A percentile compares a stretch with the other conserved stretches of the same genome.
Evolutionary conservation across 2,888 invertebrate genomes (phyloP).

Genomic region (Macrophya annulata): DNA sequence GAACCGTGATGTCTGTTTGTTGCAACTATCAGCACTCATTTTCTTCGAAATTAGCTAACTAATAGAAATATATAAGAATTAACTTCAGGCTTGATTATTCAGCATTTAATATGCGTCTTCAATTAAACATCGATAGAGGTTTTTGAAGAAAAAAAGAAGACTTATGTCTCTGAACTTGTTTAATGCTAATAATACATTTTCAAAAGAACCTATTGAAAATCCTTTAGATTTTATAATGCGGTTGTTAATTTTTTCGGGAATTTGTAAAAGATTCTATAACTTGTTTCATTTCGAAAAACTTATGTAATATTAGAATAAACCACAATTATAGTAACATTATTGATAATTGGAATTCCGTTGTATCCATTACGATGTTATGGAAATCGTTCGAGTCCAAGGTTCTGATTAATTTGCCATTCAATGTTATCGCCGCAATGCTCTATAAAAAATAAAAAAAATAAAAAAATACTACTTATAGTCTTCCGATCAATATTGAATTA

Average conservation of each 20-base stretch:
- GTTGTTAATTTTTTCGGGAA: not conserved
- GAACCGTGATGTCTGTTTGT: not conserved
- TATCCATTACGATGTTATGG: slow-evolving; percentile 28
- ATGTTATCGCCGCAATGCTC: not conserved
- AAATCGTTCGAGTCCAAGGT: slow-evolving; percentile 41
- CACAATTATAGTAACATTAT: not conserved
- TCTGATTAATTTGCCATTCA: not conserved
- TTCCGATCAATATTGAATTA: not conserved
- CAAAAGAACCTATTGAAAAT: not conserved
- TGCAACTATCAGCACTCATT: not conserved
- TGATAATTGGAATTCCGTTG: not conserved
- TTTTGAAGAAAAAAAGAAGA: not conserved
- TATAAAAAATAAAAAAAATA: not conserved
- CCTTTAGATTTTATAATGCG: not conserved
- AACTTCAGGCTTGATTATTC: not conserved
- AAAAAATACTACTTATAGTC: not conserved
- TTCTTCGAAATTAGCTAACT: not conserved
- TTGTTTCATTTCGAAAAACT: not conserved
- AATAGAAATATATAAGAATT: slow-evolving; percentile 18
- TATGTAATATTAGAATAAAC: not conserved
- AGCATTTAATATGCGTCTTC: slow-evolving; percentile 2
- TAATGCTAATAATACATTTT: not conserved
- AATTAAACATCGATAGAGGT: not conserved
- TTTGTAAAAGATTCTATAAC: not conserved
- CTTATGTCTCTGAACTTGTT: not conserved